Evolutionary conservation across 2,113 vertebrate genomes (phyloP), one percentile per base, ranked within the genome.

Genomic region (Barnardius zonarius): DNA sequence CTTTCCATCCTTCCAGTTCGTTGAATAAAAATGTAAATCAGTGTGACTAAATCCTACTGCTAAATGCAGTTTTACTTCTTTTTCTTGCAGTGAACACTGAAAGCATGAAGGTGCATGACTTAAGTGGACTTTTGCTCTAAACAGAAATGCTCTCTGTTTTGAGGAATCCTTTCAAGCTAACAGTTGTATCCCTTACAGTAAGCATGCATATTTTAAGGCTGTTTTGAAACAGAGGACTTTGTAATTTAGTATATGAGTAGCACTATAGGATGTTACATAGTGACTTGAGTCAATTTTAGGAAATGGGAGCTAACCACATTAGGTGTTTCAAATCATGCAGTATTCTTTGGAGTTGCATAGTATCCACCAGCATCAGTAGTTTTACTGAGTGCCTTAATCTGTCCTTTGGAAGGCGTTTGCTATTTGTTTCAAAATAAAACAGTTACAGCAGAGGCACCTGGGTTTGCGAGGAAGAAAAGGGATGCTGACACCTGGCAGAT

Each of bases 401-500:
- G 19, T 90, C 93, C 64, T 72, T 74, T 93, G 66, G 62, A 66
- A 86, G 75, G 72, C 7, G 2, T 92, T 78, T 64, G 66, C 92
- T 67, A 17, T 77, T 91, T 73, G 79, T 96, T 95, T 93, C 74
- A 76, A 89, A 91, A 88, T 85, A 64, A 62, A 76, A 83, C 82
- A 81, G 79, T 55, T 95, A 35, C 85, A 0, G 9, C 17, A 54
- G 69, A 93, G 74, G 66, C 90, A 93, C 73, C 74, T 92, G 75
- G 64, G 51, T 89, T 84, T 63, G 89, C 9, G 44, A 46, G 82
- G 95, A 88, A 95, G 81, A 57, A 83, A 90, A 93, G 73, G 74
- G 83, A 79, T 92, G 95, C 77, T 87, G 96, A 96, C 90, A 73
- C 92, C 70, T 95, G 89, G 73, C 92, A 92, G 88, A 97, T 88